These are phyloP conservation scores for Callocephalon fimbriatum DNA, from an alignment of 2,113 vertebrate species.

Conservation along the genomic window DNA sequence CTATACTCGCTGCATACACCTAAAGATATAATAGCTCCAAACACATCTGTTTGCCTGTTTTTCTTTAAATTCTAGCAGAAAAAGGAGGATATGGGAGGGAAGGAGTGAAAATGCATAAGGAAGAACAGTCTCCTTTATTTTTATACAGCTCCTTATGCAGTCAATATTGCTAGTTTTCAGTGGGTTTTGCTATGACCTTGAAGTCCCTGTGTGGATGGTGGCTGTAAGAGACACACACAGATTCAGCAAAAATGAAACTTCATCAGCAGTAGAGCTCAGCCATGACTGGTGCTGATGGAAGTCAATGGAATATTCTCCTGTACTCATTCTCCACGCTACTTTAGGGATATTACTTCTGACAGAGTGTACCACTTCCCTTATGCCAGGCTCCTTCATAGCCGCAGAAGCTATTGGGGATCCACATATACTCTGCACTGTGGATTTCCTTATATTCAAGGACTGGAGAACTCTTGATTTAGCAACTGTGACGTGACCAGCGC, in stretches of 20 bases:
- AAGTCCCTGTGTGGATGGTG: not conserved
- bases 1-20: not conserved
- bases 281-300: not conserved
- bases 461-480: conserved; percentile 9
- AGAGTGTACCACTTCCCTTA: not conserved
- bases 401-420: not conserved
- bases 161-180: not conserved
- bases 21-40: not conserved
- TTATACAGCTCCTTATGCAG: not conserved
- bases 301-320: not conserved
- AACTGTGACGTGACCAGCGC: not conserved
- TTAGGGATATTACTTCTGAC: not conserved
- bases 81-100: not conserved
- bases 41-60: not conserved
- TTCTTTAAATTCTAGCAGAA: not conserved
- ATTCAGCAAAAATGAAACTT: not conserved
- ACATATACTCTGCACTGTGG: not conserved
- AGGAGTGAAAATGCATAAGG: not conserved
- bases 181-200: not conserved
- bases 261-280: not conserved
- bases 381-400: not conserved
- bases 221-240: not conserved
- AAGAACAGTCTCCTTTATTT: not conserved
- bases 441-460: not conserved
- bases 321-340: not conserved